Conservation (phyloP, 2,888 invertebrate genomes). For the Ichneumoninae sp. region DNA sequence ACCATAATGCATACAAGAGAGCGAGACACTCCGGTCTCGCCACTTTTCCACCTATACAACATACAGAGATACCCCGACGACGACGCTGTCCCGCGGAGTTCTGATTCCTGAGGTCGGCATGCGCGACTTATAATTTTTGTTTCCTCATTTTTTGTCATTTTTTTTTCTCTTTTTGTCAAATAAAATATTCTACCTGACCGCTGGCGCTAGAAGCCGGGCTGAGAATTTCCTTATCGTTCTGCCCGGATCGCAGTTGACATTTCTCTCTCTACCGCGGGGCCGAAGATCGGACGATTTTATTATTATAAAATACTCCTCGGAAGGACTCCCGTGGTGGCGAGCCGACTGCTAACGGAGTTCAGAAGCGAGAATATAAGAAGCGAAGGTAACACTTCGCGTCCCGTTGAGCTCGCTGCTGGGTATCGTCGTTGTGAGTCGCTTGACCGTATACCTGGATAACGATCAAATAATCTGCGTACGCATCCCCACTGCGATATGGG, state of each 20-base stretch:
- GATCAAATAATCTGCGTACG: constrained; percentile 71
- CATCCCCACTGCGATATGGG: not conserved
- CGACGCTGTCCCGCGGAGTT: constrained; percentile 33
- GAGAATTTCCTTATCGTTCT: constrained; percentile 63
- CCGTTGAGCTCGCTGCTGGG: constrained; percentile 51
- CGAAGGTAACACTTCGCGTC: constrained; percentile 53
- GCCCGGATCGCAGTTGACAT: constrained; percentile 67
- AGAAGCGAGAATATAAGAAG: constrained; percentile 59
- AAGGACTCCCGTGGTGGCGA: constrained; percentile 60
- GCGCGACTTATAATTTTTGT: constrained; percentile 6
- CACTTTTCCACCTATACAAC: constrained; percentile 5
- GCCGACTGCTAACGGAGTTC: constrained; percentile 58
- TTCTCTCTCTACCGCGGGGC: constrained; percentile 48
- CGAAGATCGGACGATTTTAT: constrained; percentile 57
- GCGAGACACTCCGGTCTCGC: constrained; percentile 21
- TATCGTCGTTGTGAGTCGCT: constrained; percentile 53
- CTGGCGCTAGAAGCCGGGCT: not conserved
- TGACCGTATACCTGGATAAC: constrained; percentile 75
- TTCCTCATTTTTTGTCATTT: not conserved
- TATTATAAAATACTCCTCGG: constrained; percentile 57
- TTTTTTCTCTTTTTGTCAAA: constrained; percentile 18
- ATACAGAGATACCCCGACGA: not conserved
- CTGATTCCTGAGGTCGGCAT: constrained; percentile 40
- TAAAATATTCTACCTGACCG: constrained; percentile 42
- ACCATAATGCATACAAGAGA: constrained; percentile 25